Base-by-base conservation (phyloP, 2,888 invertebrate genomes). In the Gastracanthus pulcherrimus region DNA sequence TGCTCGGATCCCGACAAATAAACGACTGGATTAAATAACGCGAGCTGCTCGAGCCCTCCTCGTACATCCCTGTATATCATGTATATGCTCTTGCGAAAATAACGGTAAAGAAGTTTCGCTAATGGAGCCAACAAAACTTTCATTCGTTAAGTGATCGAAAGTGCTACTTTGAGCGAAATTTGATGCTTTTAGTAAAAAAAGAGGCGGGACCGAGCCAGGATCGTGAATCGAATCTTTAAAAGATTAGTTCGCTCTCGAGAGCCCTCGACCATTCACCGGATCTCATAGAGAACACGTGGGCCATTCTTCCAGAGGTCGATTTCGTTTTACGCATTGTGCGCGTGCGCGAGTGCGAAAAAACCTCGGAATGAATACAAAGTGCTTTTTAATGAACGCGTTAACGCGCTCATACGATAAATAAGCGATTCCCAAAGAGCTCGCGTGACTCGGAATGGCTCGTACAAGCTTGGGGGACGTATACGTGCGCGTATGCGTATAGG, bases 11-110 rank as follows among this genome's bases (percentile, higher is more conserved):
- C 34, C 31, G 23, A 31, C 19, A 38, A 69, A 69, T 60, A 60
- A 71, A 48, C 77, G 71, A 71, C 51, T 34, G 51, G 71, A 78
- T 78, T 62, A 45, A 78, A 71, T 78, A 71, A 66, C 76, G 45
- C n/a, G 9, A 16, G 9, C 48, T n/a, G n/a, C 7, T 31, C 31
- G 60, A 16, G 45, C 45, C 45, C 69, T 38, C 31, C n/a, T 31
- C 31, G 11, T 62, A 62, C 16, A 34, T 34, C 13, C 1, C n/a
- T 45, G 11, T 45, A 11, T 45, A 45, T 45, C 45, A n/a, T n/a
- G 45, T 38, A n/a, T n/a, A n/a, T n/a, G 1, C 38, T 48, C n/a
- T 19, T 31, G 5, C 7, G 34, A 51, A 62, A 75, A 64, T 36
- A 31, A 26, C 36, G 41, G 64, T 75, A 26, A 75, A 29, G 31